Evolutionary conservation across 2,113 vertebrate genomes (phyloP).

Genomic region (Platichthys flesus): DNA sequence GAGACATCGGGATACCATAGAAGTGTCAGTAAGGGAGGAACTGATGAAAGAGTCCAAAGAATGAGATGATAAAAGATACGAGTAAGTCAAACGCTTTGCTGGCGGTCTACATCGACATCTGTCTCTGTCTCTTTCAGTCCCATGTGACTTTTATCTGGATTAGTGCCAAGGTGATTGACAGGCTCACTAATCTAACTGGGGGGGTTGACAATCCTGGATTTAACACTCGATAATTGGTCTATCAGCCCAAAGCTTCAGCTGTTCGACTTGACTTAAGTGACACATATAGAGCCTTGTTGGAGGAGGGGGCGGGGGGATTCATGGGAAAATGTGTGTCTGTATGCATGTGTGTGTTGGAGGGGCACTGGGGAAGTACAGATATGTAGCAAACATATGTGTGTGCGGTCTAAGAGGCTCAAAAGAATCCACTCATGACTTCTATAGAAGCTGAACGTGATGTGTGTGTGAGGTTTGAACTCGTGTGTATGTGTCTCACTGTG

Average conservation of each 20-base stretch:
- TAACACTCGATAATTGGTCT: constrained; percentile 67
- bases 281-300: constrained; percentile 17
- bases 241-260: constrained; percentile 53
- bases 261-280: constrained; percentile 45
- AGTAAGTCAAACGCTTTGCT: constrained; percentile 18
- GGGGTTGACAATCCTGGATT: constrained; percentile 45
- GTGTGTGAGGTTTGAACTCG: neutral
- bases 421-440: constrained; percentile 11
- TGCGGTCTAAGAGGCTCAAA: neutral
- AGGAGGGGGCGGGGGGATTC: no score
- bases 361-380: neutral
- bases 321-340: neutral
- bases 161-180: constrained; percentile 73
- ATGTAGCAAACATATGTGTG: neutral
- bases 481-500: neutral
- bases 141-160: constrained; percentile 72
- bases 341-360: neutral
- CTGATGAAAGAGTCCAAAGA: neutral
- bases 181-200: constrained; percentile 58
- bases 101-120: constrained; percentile 24
- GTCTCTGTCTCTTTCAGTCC: constrained; percentile 36
- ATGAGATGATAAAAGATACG: constrained; percentile 20
- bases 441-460: neutral
- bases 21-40: neutral
- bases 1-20: neutral